phyloP scores from a whole-genome alignment of 2,113 vertebrate genomes.

The zebrafish (Danio rerio) region GRCz12tu NC_133191.1:30465501-30466000 shows the following conservation, averaged over 20 bases:
- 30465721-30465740: not conserved
- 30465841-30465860: not conserved
- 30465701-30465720: not conserved
- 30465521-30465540: too few species aligned
- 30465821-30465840: not conserved
- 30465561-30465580: too few species aligned
- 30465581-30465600: too few species aligned
- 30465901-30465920: not conserved
- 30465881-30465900: not conserved
- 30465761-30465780: not conserved
- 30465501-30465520: too few species aligned
- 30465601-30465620: too few species aligned
- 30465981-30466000: not conserved
- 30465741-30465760: not conserved
- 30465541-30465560: too few species aligned
- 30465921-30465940: not conserved
- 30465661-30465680: too few species aligned
- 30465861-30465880: not conserved
- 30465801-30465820: not conserved
- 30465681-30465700: not conserved
- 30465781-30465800: not conserved
- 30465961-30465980: not conserved
- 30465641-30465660: too few species aligned
- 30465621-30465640: too few species aligned
- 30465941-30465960: not conserved